Conservation (phyloP, 1,140 invertebrate genomes). For the Melipona quadrifasciata region DNA sequence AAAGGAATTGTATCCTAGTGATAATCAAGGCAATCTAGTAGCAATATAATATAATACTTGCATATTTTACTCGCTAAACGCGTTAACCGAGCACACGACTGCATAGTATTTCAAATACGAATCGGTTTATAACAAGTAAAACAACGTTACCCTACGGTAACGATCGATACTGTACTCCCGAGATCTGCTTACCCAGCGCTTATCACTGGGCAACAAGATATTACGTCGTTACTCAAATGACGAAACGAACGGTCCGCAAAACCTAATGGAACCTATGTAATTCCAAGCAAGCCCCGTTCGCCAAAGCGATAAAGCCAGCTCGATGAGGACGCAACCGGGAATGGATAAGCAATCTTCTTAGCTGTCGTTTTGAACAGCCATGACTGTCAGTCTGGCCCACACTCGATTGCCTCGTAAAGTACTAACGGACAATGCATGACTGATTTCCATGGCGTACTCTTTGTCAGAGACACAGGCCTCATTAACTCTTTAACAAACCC, state of each 20-base stretch:
- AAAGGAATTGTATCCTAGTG: not conserved
- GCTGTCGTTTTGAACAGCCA: constrained; percentile 57
- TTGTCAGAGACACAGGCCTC: constrained; percentile 55
- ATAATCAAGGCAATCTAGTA: not conserved
- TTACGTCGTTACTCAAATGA: constrained; percentile 19
- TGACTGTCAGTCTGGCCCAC: constrained; percentile 55
- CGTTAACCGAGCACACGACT: not conserved
- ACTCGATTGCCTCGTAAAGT: constrained; percentile 55
- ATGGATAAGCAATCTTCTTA: constrained; percentile 59
- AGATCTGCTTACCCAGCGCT: not conserved
- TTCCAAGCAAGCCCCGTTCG: constrained; percentile 36
- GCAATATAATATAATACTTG: not conserved
- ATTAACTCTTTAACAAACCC: constrained; percentile 54
- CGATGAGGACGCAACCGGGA: constrained; percentile 55
- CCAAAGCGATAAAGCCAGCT: constrained; percentile 38
- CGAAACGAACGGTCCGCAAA: constrained; percentile 21
- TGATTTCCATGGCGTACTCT: constrained; percentile 48
- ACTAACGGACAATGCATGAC: constrained; percentile 59
- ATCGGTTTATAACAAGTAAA: constrained; percentile 10
- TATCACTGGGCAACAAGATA: constrained; percentile 26
- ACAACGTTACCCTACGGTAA: constrained; percentile 16
- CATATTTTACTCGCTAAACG: not conserved
- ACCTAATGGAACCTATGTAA: constrained; percentile 39
- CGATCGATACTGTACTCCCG: not conserved
- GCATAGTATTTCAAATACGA: not conserved